Evolutionary conservation across 2,113 vertebrate genomes (phyloP), one percentile per base, ranked within the genome.

Genomic region (Canis aureus): DNA sequence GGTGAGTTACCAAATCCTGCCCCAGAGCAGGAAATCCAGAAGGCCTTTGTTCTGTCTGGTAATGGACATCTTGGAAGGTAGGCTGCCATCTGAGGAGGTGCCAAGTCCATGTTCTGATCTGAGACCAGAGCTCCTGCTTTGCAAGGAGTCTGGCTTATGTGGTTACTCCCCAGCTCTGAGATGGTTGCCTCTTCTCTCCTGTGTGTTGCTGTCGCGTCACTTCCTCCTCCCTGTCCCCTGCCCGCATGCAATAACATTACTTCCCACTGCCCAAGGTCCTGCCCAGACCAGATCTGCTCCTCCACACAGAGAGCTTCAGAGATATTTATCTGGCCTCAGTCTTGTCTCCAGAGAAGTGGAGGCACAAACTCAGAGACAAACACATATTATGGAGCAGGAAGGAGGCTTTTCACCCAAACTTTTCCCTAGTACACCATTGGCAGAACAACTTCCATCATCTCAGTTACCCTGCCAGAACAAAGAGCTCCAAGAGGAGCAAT

Each of bases 151-250:
- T 35, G 79, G 96, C 73, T 96, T 60, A 1, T 27, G 20, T 89
- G 16, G 81, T 9, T 6, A 95, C 49, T 95, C 43, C 78, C 43
- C 92, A 35, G 66, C 49, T 51, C 94, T 95, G 55, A 0, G 78
- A 79, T 59, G 10, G 0, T 85, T 95, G 91, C 35, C 49, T 97
- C 94, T 97, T 89, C 85, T 73, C 94, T 97, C 91, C 85, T 73
- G 83, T 10, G 38, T 51, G 25, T 38, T 93, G 32, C 29, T 74
- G 57, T 69, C 90, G 19, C 79, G 89, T 95, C 81, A 15, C 90
- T 96, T 97, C 79, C 64, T 97, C 97, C 97, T 98, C 96, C 97
- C 91, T 94, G 94, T 51, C 16, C n/a, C 35, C 27, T 25, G 25
- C 2, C n/a, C 43, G 7, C 10, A 97, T 38, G 73, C 92, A 98